Base-by-base conservation (phyloP, 2,888 invertebrate species). In the Cryptus viduatorius region DNA sequence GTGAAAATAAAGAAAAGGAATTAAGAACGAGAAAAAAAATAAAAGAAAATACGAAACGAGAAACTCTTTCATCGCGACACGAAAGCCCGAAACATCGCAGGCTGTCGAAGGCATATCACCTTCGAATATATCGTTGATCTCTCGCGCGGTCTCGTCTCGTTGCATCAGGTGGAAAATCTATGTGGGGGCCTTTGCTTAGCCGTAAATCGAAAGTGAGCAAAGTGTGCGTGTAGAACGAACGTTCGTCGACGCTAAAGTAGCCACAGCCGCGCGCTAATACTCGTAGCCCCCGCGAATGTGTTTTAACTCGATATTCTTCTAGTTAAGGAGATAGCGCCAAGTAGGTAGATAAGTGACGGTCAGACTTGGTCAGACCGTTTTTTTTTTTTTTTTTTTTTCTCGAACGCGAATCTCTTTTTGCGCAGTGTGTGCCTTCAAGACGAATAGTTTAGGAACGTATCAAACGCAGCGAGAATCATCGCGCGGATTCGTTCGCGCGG, bases 311-410 rank as follows among this genome's bases (percentile, higher is more conserved):
- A 83, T 83, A 86, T 88, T 84, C 82, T 72, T 87, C 89, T 88
- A 48, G 83, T 89, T 89, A 90, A 91, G 90, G 91, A 89, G 90
- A 89, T 89, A 88, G 89, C 81, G 88, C 86, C 89, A 86, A 89
- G 89, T 88, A 89, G 88, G 88, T 85, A 88, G 83, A 69, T 56
- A 56, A 56, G 56, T 56, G 56, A 24, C 56, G 56, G 56, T 56
- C 7, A 61, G n/a, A 61, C 61, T 73, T 61, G 73, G 73, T 46
- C 73, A 61, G 44, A 72, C 56, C 12, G 1, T 37, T 37, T 24
- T 24, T 24, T 19, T 24, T 46, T 37, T 37, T 37, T 24, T 37
- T 37, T 37, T 24, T 24, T 24, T 19, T 24, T 46, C 64, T 61
- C 48, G 72, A 72, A 19, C 29, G 44, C 56, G 61, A 61, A 75